Conservation (phyloP, 2,113 vertebrate species). For the Chaetorhynchus papuensis region DNA sequence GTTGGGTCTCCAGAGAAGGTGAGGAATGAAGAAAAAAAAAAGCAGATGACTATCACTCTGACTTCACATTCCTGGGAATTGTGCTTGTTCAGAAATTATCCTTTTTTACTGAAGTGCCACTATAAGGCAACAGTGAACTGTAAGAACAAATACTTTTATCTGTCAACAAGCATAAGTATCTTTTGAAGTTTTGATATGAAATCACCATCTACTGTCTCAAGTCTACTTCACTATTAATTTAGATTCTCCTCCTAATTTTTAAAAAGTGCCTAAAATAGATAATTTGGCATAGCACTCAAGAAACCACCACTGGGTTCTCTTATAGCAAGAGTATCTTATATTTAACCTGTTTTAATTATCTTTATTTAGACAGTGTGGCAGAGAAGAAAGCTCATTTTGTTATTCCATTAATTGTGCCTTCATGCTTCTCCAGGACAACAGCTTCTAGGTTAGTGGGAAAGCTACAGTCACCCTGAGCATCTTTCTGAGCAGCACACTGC, state of each 20-base stretch:
- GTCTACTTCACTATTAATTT: background rate
- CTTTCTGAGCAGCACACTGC: background rate
- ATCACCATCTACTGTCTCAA: background rate
- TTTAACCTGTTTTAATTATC: background rate
- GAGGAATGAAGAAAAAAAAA: background rate
- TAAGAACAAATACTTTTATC: background rate
- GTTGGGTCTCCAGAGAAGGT: background rate
- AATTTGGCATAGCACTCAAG: background rate
- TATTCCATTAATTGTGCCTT: background rate
- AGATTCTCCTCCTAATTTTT: background rate
- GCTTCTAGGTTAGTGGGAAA: background rate
- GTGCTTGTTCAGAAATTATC: background rate
- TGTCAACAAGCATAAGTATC: background rate
- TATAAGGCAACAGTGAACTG: background rate
- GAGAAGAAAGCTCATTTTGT: background rate
- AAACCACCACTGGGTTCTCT: background rate
- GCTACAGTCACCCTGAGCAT: rapidly evolving
- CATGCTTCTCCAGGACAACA: background rate
- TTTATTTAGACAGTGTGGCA: background rate
- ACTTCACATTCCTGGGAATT: background rate
- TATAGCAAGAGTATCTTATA: background rate
- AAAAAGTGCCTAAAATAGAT: background rate
- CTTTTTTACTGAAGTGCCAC: background rate
- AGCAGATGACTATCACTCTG: background rate
- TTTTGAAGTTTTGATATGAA: background rate